A percentile compares a stretch with the other conserved stretches of the same genome.
phyloP scores from a whole-genome alignment of 2,888 invertebrate species.

The Macroteleia sp. region DNA sequence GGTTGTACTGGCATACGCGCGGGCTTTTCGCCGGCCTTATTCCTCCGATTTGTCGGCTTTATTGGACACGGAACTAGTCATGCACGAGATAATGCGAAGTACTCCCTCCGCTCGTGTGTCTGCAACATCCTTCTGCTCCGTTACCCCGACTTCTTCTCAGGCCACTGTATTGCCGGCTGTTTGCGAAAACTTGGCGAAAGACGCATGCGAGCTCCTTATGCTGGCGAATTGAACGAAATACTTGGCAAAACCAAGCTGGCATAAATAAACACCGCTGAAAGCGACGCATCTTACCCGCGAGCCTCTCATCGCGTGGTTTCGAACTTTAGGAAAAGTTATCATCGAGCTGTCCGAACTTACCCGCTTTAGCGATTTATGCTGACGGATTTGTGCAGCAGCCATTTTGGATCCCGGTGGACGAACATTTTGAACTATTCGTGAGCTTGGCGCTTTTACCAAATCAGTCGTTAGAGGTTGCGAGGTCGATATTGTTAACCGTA shows the following conservation, averaged over 20 bases:
- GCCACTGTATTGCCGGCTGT: conserved; percentile 33
- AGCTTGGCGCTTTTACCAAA: no score
- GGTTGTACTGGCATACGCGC: conserved; percentile 43
- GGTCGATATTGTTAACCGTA: no score
- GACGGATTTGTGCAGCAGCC: conserved; percentile 18
- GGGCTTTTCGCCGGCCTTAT: conserved; percentile 48
- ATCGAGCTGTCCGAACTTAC: not conserved
- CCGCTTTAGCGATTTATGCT: conserved; percentile 14
- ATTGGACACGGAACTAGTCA: conserved; percentile 49
- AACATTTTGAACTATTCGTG: conserved; percentile 13
- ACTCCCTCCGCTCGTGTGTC: conserved; percentile 25
- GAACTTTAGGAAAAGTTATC: conserved; percentile 18
- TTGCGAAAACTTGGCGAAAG: conserved; percentile 41
- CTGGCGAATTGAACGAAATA: conserved; percentile 6
- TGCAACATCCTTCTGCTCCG: conserved; percentile 10
- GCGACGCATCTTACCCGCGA: conserved; percentile 4
- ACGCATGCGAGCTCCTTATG: conserved; percentile 19
- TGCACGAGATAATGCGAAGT: conserved; percentile 30
- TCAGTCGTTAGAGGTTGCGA: no score
- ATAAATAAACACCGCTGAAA: conserved; percentile 30
- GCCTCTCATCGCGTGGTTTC: not conserved
- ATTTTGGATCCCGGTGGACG: conserved; percentile 16
- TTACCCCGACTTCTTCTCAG: not conserved
- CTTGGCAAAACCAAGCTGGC: conserved; percentile 8
- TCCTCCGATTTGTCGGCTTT: conserved; percentile 57